Evolutionary conservation across 2,797 vertebrate genomes (phyloP), one percentile per base, ranked within the genome.

Genomic region (Otolemur crassicaudatus): DNA sequence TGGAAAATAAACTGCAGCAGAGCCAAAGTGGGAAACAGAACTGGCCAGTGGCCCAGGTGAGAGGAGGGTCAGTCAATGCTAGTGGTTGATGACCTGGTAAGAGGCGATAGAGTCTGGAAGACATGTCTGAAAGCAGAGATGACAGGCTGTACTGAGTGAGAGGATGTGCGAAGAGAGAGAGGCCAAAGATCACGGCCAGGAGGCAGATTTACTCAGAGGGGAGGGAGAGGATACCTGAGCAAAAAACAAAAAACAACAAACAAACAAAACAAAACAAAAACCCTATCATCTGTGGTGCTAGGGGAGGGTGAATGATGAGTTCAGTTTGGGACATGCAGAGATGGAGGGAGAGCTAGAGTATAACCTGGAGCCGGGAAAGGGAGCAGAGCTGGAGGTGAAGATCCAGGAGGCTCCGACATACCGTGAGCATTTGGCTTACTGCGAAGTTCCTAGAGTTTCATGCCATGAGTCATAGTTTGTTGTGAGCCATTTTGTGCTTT

Each of bases 381-480:
- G 20, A 60, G n/a, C n/a, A 11, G 90, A n/a, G 56, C 46, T n/a
- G 9, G 43, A 73, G 16, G 20, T 58, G 46, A 73, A 77, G 87
- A 8, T 12, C 6, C 31, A 13, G 29, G 31, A 93, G 60, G 37
- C 25, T 65, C 31, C 58, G 56, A 20, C 3, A n/a, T 8, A 2
- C 2, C 7, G 31, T 14, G 34, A 60, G 87, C 34, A 34, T 43
- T 40, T 34, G 73, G 91, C 88, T 94, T 40, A 19, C 37, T 29
- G 7, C 12, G 1, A 22, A 27, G 43, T 72, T 91, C 61, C 20
- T 60, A 37, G 53, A 40, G 37, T 94, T 95, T 96, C 93, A 80
- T 60, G 67, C 76, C 29, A 1, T 96, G 60, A 94, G 82, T 97
- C 97, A 97, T 40, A 20, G 85, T 75, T 77, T 82, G 49, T 76